Conservation (phyloP, 2,797 vertebrate species). For the Oryzias sinensis region DNA sequence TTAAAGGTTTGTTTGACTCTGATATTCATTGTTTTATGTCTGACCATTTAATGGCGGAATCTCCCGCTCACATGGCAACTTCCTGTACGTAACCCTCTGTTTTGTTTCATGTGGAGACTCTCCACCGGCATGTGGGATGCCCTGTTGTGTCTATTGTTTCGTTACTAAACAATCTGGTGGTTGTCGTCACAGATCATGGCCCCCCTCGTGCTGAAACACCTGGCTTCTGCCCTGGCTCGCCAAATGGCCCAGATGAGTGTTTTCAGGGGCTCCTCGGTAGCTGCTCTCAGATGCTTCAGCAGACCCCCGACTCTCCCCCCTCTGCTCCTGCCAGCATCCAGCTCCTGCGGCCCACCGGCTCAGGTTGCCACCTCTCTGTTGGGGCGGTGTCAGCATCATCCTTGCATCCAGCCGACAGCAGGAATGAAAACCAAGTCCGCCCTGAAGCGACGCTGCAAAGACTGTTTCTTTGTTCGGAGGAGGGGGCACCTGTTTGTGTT, state of each 20-base stretch:
- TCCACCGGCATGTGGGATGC: too few species aligned
- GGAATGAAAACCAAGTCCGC: slow-evolving; percentile 87
- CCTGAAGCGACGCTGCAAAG: slow-evolving; percentile 85
- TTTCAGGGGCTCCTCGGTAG: slow-evolving; percentile 23
- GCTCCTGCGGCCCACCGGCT: neutral
- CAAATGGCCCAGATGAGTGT: slow-evolving; percentile 58
- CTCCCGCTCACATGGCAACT: slow-evolving; percentile 9
- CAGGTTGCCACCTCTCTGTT: slow-evolving; percentile 40
- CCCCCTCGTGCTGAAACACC: slow-evolving; percentile 58
- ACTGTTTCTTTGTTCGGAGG: slow-evolving; percentile 86
- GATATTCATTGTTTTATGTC: neutral
- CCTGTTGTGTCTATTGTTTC: neutral
- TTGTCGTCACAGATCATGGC: slow-evolving; percentile 66
- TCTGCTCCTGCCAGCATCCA: slow-evolving; percentile 1
- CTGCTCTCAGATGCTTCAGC: slow-evolving; percentile 13
- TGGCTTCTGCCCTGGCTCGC: slow-evolving; percentile 53
- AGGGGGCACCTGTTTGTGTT: slow-evolving; percentile 84
- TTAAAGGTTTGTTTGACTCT: slow-evolving; percentile 42
- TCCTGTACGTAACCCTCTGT: too few species aligned
- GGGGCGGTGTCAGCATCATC: slow-evolving; percentile 44
- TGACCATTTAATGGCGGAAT: neutral
- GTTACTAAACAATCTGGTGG: neutral
- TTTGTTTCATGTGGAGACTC: too few species aligned
- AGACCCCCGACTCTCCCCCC: too few species aligned
- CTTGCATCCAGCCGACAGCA: slow-evolving; percentile 43